A percentile compares a stretch with the other conserved stretches of the same genome.
Evolutionary conservation across 2,888 invertebrate species (phyloP).

Genomic region (Orchesella flavescens): DNA sequence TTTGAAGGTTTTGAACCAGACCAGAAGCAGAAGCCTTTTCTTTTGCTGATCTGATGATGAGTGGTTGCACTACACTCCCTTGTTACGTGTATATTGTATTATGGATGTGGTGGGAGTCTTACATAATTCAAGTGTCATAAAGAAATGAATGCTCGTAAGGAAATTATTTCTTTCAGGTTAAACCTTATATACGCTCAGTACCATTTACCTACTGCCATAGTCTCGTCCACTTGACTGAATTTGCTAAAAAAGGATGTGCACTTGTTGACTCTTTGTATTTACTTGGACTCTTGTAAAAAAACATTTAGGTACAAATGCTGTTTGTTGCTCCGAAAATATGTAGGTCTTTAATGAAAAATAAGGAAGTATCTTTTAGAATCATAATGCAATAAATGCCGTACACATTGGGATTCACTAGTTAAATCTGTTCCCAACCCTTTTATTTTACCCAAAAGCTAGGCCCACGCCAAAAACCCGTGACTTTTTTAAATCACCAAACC

Average conservation of each 20-base stretch:
- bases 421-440: background rate
- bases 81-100: too few relatives aligned
- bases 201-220: conserved; percentile 54
- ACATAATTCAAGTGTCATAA: conserved; percentile 31
- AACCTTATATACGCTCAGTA: background rate
- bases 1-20: too few relatives aligned
- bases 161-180: too few relatives aligned
- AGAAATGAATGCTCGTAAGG: conserved; percentile 18
- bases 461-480: conserved; percentile 58
- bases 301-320: background rate
- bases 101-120: background rate
- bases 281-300: background rate
- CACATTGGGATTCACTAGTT: background rate
- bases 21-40: too few relatives aligned
- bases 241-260: conserved; percentile 43
- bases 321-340: background rate
- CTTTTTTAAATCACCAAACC: conserved; percentile 63
- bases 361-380: conserved; percentile 15
- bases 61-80: too few relatives aligned
- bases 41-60: too few relatives aligned
- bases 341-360: conserved; percentile 22
- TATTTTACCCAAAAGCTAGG: conserved; percentile 16
- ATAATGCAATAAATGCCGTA: conserved; percentile 17
- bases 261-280: conserved; percentile 22
- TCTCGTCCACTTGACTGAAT: conserved; percentile 53